A percentile compares a stretch with the other conserved stretches of the same genome.
These are phyloP conservation scores for Choristoneura rosaceana DNA, from an alignment of 2,888 invertebrate genomes.

Conservation along the genomic window DNA sequence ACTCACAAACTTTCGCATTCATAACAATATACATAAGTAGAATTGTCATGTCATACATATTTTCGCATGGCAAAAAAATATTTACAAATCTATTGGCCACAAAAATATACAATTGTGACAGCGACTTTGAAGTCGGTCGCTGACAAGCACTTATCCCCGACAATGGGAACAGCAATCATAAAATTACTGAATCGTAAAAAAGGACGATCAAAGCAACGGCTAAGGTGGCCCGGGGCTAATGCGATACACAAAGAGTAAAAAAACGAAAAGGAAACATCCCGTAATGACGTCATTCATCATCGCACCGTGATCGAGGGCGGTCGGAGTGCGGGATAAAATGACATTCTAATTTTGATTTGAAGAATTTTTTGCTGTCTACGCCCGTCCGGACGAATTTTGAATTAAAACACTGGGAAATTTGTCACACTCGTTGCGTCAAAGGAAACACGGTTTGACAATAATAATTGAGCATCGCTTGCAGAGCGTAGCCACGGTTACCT, in stretches of 20 bases:
- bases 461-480: too few relatives aligned
- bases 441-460: too few relatives aligned
- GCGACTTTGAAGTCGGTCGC: conserved; percentile 55
- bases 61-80: conserved; percentile 4
- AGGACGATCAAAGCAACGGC: conserved; percentile 59
- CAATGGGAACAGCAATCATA: conserved; percentile 59
- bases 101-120: conserved; percentile 28
- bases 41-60: neutral
- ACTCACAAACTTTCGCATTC: neutral
- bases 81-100: conserved; percentile 35
- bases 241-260: conserved; percentile 63
- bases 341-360: conserved; percentile 36
- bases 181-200: conserved; percentile 67
- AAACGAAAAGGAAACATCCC: conserved; percentile 49
- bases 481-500: too few relatives aligned
- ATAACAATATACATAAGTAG: neutral
- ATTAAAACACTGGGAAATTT: neutral
- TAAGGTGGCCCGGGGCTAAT: conserved; percentile 59
- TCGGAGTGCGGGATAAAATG: conserved; percentile 16
- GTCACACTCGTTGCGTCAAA: too few relatives aligned
- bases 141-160: conserved; percentile 57
- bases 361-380: conserved; percentile 19
- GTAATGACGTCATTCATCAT: conserved; percentile 66
- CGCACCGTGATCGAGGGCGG: conserved; percentile 26
- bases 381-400: conserved; percentile 11